phyloP scores from a whole-genome alignment of 2,797 vertebrate species.

The Falco cherrug region DNA sequence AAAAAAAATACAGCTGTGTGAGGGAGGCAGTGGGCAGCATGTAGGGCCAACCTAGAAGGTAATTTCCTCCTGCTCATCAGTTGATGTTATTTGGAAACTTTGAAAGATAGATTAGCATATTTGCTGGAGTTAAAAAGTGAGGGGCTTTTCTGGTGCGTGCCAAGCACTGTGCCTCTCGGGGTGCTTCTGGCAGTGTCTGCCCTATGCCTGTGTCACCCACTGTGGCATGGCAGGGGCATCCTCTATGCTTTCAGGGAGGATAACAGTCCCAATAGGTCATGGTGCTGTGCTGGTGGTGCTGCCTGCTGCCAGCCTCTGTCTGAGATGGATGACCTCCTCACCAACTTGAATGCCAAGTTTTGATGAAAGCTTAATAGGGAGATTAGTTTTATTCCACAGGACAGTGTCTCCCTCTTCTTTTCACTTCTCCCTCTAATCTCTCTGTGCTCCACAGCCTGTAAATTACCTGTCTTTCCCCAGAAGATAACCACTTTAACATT shows the following conservation, averaged over 20 bases:
- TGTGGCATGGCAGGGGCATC: accelerated
- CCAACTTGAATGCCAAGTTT: background rate
- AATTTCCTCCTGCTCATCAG: background rate
- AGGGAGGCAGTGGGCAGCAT: background rate
- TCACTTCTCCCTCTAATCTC: background rate
- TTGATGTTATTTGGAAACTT: background rate
- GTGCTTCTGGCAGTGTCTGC: background rate
- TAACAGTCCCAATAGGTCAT: accelerated
- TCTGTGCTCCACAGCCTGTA: background rate
- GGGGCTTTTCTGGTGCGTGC: too few species aligned
- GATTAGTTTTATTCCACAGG: background rate
- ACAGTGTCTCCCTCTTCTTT: background rate
- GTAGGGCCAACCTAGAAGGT: background rate
- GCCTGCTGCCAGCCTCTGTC: background rate
- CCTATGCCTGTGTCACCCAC: background rate
- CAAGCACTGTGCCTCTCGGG: accelerated
- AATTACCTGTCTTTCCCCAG: background rate
- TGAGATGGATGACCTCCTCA: background rate
- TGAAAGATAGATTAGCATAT: background rate
- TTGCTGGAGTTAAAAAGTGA: background rate
- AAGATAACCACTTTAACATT: background rate
- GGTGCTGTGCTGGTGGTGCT: background rate
- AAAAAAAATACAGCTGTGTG: background rate
- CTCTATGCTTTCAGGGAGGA: background rate
- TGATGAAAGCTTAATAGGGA: background rate